Evolutionary conservation across 35 echinoderm and acorn worm species (phyloP).

Genomic region (Amphiura filiformis): DNA sequence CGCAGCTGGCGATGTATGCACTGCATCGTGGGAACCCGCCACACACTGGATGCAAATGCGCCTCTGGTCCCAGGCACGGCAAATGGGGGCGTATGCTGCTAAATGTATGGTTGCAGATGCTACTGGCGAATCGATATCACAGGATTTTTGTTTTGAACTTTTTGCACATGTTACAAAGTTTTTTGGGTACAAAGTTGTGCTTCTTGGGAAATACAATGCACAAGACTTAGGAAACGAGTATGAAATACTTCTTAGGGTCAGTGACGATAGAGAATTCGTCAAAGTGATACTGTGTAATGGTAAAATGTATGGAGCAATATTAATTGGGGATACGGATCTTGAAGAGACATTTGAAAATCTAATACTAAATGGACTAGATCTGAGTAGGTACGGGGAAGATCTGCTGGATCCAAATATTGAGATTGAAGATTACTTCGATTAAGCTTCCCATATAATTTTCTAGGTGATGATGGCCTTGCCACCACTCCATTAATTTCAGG

Average conservation of each 20-base stretch:
- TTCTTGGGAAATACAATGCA: constrained; percentile 88
- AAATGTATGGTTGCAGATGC: constrained; percentile 82
- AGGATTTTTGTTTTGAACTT: constrained; percentile 93
- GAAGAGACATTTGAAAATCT: constrained; percentile 99
- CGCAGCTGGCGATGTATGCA: constrained; percentile 96
- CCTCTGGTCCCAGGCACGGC: constrained; percentile 90
- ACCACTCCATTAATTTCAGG: no score
- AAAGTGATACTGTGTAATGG: constrained; percentile 79
- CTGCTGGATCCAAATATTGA: constrained; percentile 91
- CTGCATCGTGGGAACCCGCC: constrained; percentile 78
- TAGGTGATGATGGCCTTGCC: no score
- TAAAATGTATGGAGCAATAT: constrained; percentile 85
- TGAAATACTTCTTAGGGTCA: constrained; percentile 80
- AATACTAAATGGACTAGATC: constrained; percentile 85
- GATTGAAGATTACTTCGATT: constrained; percentile 99
- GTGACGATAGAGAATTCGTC: constrained; percentile 75
- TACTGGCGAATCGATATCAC: constrained; percentile 31
- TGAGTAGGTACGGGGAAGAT: constrained; percentile 83
- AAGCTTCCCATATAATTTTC: no score
- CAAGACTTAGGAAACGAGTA: constrained; percentile 64
- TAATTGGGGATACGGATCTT: constrained; percentile 96
- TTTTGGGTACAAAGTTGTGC: constrained; percentile 90
- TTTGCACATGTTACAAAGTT: constrained; percentile 92
- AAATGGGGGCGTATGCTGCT: constrained; percentile 91
- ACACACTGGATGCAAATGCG: constrained; percentile 95